Conservation (phyloP, 2,113 vertebrate genomes). For the Cebus imitator region DNA sequence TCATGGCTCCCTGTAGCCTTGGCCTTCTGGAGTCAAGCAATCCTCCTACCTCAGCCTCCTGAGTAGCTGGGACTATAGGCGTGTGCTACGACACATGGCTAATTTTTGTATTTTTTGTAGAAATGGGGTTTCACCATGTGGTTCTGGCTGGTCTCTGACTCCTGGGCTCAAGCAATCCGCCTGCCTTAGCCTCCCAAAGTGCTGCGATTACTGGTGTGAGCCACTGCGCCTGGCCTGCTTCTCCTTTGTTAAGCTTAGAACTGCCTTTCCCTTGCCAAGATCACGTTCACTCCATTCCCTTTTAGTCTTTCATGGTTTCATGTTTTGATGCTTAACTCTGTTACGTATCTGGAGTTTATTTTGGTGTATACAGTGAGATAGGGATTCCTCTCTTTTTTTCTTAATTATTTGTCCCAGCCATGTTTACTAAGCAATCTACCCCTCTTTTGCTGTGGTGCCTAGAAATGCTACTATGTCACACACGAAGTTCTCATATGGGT, state of each 20-base stretch:
- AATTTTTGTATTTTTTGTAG: no score
- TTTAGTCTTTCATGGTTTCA: not conserved
- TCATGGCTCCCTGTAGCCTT: no score
- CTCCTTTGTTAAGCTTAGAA: not conserved
- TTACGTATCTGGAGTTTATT: not conserved
- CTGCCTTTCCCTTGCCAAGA: not conserved
- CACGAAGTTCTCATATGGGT: not conserved
- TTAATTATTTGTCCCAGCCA: not conserved
- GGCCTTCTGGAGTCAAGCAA: no score
- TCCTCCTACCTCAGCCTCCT: no score
- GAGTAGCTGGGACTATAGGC: no score
- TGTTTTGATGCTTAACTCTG: not conserved
- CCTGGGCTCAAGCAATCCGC: no score
- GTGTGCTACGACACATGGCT: no score
- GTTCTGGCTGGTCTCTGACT: no score
- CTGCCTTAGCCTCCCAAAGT: no score
- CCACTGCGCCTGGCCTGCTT: no score
- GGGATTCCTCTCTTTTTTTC: not conserved
- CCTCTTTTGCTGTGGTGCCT: not conserved
- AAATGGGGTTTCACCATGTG: no score
- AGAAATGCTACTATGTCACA: not conserved
- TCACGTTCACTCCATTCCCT: not conserved
- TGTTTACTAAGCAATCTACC: not conserved
- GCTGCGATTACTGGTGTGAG: no score
- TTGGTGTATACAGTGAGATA: not conserved